Conservation (phyloP, 2,113 vertebrate species). For the Illadopsis cleaveri region DNA sequence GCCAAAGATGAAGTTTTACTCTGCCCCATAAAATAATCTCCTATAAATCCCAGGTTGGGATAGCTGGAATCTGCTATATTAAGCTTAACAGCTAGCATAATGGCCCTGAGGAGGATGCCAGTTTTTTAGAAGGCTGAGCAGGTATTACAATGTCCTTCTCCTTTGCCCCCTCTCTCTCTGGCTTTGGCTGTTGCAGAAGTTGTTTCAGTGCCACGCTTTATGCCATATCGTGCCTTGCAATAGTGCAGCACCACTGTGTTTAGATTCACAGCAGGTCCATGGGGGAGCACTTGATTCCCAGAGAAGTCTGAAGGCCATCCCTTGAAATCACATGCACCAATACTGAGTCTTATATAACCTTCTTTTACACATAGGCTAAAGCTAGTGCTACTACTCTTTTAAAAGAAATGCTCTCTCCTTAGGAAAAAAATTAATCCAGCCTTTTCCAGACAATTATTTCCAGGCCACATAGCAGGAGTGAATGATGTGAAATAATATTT, state of each 20-base stretch:
- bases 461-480: constrained; percentile 46
- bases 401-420: not conserved
- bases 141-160: not conserved
- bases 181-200: not conserved
- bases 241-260: not conserved
- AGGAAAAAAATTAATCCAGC: not conserved
- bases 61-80: not conserved
- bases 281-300: not conserved
- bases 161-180: not conserved
- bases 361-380: not conserved
- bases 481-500: constrained; percentile 48
- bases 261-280: not conserved
- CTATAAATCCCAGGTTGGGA: not conserved
- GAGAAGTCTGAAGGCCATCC: not conserved
- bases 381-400: not conserved
- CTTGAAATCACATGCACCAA: not conserved
- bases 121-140: not conserved
- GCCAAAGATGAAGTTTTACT: not conserved
- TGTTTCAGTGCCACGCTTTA: not conserved
- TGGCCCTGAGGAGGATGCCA: not conserved
- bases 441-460: constrained; percentile 48
- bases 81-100: not conserved
- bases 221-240: not conserved
- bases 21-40: not conserved
- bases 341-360: constrained; percentile 13